phyloP scores from a whole-genome alignment of 2,797 vertebrate genomes.

The Myoxocephalus aenaeus region DNA sequence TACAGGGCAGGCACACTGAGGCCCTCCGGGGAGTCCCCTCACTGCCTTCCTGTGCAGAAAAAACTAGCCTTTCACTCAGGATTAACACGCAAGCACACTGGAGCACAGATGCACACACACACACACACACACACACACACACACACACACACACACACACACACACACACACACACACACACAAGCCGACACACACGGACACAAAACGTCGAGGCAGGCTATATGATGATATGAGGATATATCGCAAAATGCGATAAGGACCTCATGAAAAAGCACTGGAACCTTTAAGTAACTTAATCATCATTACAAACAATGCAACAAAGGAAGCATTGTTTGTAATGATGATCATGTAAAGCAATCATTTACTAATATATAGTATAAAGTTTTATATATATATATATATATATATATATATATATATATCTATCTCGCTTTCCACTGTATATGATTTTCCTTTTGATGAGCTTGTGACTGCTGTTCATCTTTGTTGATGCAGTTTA shows the following conservation, averaged over 20 bases:
- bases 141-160: slow-evolving; percentile 41
- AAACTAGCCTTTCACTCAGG: slow-evolving; percentile 79
- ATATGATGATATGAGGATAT: slow-evolving; percentile 39
- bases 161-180: slow-evolving; percentile 50
- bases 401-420: too few species aligned
- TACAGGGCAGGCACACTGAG: slow-evolving; percentile 79
- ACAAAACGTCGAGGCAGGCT: slow-evolving; percentile 21
- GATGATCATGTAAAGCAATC: background rate
- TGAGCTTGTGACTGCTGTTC: background rate
- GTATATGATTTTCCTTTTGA: background rate
- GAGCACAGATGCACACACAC: slow-evolving; percentile 45
- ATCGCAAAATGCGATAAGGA: slow-evolving; percentile 17
- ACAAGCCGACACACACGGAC: slow-evolving; percentile 28
- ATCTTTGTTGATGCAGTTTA: slow-evolving; percentile 1
- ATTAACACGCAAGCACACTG: slow-evolving; percentile 71
- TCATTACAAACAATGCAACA: background rate
- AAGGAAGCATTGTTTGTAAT: too few species aligned
- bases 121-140: slow-evolving; percentile 41
- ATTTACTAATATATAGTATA: background rate
- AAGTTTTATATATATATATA: background rate
- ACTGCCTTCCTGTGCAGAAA: slow-evolving; percentile 72
- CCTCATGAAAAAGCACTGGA: background rate
- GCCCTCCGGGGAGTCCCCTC: slow-evolving; percentile 69
- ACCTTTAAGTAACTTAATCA: background rate
- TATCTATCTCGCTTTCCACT: background rate